Conservation (phyloP, 2,888 invertebrate species). For the Gymnoscelis rufifasciata region DNA sequence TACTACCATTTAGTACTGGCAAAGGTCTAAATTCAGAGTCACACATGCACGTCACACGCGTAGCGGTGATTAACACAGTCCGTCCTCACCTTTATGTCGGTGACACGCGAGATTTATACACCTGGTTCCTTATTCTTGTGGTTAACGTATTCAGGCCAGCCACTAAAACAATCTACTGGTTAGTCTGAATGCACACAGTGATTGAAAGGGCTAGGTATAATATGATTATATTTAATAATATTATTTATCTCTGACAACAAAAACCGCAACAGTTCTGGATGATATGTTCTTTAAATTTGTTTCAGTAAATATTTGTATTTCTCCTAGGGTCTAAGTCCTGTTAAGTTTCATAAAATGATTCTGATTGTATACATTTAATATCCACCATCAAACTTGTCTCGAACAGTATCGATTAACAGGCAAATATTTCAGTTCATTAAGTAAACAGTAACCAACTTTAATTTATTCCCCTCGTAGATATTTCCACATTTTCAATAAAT, state of each 20-base stretch:
- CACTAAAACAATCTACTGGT: constrained; percentile 36
- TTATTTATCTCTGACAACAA: too few relatives aligned
- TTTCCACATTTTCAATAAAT: constrained; percentile 54
- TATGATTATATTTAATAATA: too few relatives aligned
- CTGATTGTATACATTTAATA: background rate
- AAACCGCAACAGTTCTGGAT: too few relatives aligned
- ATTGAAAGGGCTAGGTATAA: background rate
- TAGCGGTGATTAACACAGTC: constrained; percentile 45
- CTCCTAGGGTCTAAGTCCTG: too few relatives aligned
- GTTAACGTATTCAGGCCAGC: too few relatives aligned
- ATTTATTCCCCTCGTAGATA: constrained; percentile 37
- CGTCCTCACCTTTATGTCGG: constrained; percentile 65
- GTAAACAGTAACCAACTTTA: constrained; percentile 31
- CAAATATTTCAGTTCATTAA: constrained; percentile 28
- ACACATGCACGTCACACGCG: constrained; percentile 53
- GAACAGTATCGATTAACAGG: constrained; percentile 14
- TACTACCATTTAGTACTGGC: too few relatives aligned
- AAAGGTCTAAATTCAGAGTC: too few relatives aligned
- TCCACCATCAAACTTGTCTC: constrained; percentile 6
- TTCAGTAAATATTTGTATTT: too few relatives aligned
- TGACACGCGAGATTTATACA: constrained; percentile 59
- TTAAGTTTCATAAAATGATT: too few relatives aligned
- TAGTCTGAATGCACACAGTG: constrained; percentile 7
- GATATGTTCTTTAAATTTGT: too few relatives aligned
- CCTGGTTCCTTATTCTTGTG: too few relatives aligned